Evolutionary conservation across 2,888 invertebrate genomes (phyloP).

Genomic region (Dynastes grantii): DNA sequence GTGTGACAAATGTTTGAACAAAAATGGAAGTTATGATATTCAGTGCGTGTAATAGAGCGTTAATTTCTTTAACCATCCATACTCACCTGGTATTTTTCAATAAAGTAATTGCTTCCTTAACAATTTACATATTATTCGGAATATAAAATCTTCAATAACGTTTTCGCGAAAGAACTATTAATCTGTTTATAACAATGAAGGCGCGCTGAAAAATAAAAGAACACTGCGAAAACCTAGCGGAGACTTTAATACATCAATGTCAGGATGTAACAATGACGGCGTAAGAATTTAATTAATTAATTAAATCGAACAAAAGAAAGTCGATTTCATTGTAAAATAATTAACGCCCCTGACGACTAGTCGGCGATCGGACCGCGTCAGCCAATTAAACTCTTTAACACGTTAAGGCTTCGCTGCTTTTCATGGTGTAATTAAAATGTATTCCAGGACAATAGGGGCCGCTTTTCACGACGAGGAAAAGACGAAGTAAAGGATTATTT

Average conservation of each 20-base stretch:
- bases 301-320: conserved; percentile 32
- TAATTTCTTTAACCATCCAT: too few species aligned
- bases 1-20: too few species aligned
- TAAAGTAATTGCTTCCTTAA: too few species aligned
- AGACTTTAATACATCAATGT: conserved; percentile 11
- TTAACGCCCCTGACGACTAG: conserved; percentile 1
- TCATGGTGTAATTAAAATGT: neutral
- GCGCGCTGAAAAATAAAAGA: neutral
- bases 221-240: neutral
- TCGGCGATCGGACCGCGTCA: conserved; percentile 10
- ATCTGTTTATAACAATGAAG: neutral
- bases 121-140: too few species aligned
- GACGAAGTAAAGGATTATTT: neutral
- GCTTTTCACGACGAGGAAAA: neutral
- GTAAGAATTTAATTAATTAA: conserved; percentile 41
- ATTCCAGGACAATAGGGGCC: neutral
- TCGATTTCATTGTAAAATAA: conserved; percentile 37
- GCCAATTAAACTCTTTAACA: conserved; percentile 34
- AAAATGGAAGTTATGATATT: too few species aligned
- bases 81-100: too few species aligned
- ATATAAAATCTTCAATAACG: too few species aligned
- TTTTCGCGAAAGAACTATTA: too few species aligned
- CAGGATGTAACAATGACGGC: conserved; percentile 26
- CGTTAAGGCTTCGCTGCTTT: neutral
- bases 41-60: too few species aligned